These are phyloP conservation scores for Rhynchophorus ferrugineus DNA, from an alignment of 1,140 invertebrate genomes.

Conservation along the genomic window DNA sequence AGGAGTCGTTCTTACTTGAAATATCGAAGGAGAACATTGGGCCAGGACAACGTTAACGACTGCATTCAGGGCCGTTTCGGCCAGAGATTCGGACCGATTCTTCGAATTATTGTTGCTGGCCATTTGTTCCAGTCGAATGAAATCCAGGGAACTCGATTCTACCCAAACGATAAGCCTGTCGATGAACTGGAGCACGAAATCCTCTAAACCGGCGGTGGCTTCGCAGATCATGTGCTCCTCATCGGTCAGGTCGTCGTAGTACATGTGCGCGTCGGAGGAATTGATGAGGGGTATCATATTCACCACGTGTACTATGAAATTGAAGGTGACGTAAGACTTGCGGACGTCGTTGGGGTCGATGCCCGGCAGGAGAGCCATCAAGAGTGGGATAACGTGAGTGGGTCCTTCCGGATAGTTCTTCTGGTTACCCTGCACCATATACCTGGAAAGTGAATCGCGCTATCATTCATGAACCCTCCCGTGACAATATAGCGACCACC, in stretches of 20 bases:
- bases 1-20: too few species aligned
- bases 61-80: conserved; percentile 61
- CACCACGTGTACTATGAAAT: conserved; percentile 69
- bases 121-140: conserved; percentile 55
- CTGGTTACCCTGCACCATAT: conserved; percentile 57
- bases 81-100: conserved; percentile 61
- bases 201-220: conserved; percentile 77
- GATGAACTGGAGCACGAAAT: conserved; percentile 80
- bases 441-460: too few species aligned
- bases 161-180: conserved; percentile 69
- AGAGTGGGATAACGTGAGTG: conserved; percentile 70
- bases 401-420: conserved; percentile 67
- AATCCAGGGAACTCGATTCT: conserved; percentile 63
- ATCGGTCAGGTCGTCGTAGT: conserved; percentile 64
- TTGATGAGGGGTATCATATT: conserved; percentile 76
- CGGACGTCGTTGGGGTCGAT: conserved; percentile 86
- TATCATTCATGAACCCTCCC: too few species aligned
- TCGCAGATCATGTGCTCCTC: conserved; percentile 69
- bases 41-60: conserved; percentile 58
- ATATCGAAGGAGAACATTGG: conserved; percentile 51
- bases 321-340: conserved; percentile 73
- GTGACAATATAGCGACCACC: too few species aligned
- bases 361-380: conserved; percentile 73
- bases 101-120: conserved; percentile 47
- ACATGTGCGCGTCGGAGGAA: conserved; percentile 63